Evolutionary conservation across 2,797 vertebrate species (phyloP), one percentile per base, ranked within the genome.

Genomic region (Dipus sagitta): DNA sequence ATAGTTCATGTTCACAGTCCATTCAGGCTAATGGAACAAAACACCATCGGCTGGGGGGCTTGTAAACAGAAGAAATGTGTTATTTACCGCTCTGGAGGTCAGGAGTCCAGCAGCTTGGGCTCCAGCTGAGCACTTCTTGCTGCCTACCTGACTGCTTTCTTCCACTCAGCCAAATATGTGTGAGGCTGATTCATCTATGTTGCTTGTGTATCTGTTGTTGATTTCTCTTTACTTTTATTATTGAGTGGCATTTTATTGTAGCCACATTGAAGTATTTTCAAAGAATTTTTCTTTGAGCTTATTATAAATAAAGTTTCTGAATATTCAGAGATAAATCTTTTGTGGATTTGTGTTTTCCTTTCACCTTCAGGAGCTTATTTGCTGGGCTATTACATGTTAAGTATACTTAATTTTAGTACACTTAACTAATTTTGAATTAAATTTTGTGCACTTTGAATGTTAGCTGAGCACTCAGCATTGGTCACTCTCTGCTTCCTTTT

Each of bases 281-380:
- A n/a, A n/a, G n/a, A n/a, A 85, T 85, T 90, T 21, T 8, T n/a
- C 38, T 78, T 60, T 86, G 74, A 47, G 82, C 32, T 58, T 90
- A 86, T n/a, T 76, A 52, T 38, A n/a, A 81, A 81, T 80, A 70
- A 72, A 42, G 52, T 12, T 82, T 82, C 3, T 70, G 72, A 91
- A 76, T 86, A 38, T 64, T 87, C 26, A 87, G 30, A 42, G 34
- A 30, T 14, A 70, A 52, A 32, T 62, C 24, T 47, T 86, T 47
- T 86, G 18, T 80, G 47, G 38, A 3, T 42, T 24, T 52, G 8
- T 68, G 26, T 79, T 60, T 86, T 42, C 24, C 86, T 91, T 38
- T 38, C 38, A 38, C 38, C 62, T 82, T 52, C 52, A 38, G 70
- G 86, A 76, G 52, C 30, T 15, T 76, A 52, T 34, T 88, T 54